Base-by-base conservation (phyloP, 1,140 invertebrate genomes). In the Melanaphis sacchari region DNA sequence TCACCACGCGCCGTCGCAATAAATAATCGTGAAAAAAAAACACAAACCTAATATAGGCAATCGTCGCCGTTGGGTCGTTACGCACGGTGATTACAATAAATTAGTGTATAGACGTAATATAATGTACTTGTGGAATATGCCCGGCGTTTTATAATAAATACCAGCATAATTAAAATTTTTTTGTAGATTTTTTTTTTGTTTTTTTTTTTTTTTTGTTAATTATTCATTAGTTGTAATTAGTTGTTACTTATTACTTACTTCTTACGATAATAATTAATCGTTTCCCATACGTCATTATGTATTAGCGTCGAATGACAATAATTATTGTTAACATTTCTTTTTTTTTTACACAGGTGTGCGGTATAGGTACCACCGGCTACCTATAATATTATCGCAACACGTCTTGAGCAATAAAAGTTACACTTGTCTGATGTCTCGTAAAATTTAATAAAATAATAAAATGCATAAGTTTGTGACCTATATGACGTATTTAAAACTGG, bases 1-100 rank as follows among this genome's bases (percentile, higher is more conserved):
- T 76, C 59, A 76, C 59, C 59, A 76, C 59, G 59, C 31, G 59
- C 59, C 59, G 59, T 76, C 59, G 59, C 31, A 76, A 76, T 76
- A n/a, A 76, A 76, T 76, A 76, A 76, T 76, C 59, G n/a, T 76
- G 59, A n/a, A 76, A 76, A 52, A 52, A 52, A 52, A 76, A 66
- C n/a, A n/a, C 31, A 76, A 76, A 76, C 59, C 59, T 76, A 76
- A 66, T 66, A 66, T 15, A 76, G 59, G 59, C 59, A 76, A 76
- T 76, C 59, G 15, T 76, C 31, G 59, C 59, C 59, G 59, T n/a
- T 18, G 59, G 59, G 59, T 76, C 59, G 59, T 76, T 76, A 76
- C 59, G 59, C 59, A 21, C 31, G 31, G 59, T 18, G 59, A 76
- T 76, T n/a, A n/a, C 59, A 76, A 76, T 76, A 76, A 76, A 76